These are phyloP conservation scores for Larimichthys polyactis DNA, from an alignment of 2,113 vertebrate genomes.

Conservation along the genomic window DNA sequence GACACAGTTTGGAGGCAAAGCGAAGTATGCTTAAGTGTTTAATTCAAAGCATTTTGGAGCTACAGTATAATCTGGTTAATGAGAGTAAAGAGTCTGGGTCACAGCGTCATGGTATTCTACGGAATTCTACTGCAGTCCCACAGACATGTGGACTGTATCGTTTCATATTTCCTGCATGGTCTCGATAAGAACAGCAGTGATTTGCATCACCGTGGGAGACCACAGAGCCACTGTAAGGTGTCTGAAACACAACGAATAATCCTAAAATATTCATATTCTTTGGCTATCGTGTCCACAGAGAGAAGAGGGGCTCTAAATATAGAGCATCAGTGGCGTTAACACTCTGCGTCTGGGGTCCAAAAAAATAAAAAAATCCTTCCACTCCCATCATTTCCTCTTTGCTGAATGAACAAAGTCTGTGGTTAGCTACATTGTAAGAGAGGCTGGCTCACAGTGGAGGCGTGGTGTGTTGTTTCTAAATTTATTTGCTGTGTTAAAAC, in stretches of 20 bases:
- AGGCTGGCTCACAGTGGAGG: constrained; percentile 51
- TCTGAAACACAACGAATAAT: not conserved
- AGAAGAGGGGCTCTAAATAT: constrained; percentile 48
- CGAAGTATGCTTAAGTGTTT: not conserved
- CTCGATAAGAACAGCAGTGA: not conserved
- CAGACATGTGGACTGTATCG: not conserved
- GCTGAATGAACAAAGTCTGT: constrained; percentile 63
- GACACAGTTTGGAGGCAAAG: not conserved
- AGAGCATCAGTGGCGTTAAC: constrained; percentile 59
- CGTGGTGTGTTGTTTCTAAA: constrained; percentile 10
- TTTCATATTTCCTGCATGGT: constrained; percentile 4
- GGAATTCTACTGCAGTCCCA: not conserved
- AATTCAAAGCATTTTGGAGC: not conserved
- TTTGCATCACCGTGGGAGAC: not conserved
- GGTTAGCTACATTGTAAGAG: constrained; percentile 42
- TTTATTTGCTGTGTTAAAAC: constrained; percentile 4
- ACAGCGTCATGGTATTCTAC: not conserved
- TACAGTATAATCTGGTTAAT: not conserved
- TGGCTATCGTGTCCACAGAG: constrained; percentile 12
- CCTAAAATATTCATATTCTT: not conserved
- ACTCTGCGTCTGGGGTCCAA: constrained; percentile 42
- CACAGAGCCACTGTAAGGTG: not conserved
- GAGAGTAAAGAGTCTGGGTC: not conserved
- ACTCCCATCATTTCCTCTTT: constrained; percentile 64
- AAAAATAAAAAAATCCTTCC: constrained; percentile 50